These are phyloP conservation scores for Chrysomela aeneicollis DNA, from an alignment of 2,888 invertebrate genomes.

Conservation along the genomic window DNA sequence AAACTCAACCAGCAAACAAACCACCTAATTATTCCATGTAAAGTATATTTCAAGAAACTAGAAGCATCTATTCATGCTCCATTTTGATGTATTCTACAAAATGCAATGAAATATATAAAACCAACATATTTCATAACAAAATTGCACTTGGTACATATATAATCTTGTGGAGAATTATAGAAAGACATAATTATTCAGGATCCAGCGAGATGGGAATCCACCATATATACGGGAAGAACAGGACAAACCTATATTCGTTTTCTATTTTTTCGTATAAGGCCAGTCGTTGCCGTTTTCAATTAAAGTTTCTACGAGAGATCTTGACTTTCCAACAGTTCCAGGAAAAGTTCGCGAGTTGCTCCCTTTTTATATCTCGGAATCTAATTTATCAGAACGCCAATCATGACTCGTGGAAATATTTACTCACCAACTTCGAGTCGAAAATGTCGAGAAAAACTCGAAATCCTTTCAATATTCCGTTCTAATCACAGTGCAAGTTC, in stretches of 20 bases:
- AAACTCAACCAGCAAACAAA: too few species aligned
- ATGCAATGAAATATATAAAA: neutral
- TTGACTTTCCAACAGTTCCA: conserved; percentile 33
- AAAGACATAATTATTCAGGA: neutral
- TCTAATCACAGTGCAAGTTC: conserved; percentile 5
- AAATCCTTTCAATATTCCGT: conserved; percentile 14
- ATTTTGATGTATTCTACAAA: too few species aligned
- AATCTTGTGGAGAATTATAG: neutral
- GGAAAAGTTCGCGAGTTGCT: conserved; percentile 34
- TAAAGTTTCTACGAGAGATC: conserved; percentile 48
- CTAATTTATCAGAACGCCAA: conserved; percentile 51
- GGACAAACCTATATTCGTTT: conserved; percentile 19
- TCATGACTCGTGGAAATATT: conserved; percentile 48
- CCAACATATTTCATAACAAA: neutral
- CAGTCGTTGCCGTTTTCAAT: conserved; percentile 49
- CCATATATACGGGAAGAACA: neutral
- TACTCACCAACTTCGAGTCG: conserved; percentile 43
- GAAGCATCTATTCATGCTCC: too few species aligned
- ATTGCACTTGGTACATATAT: neutral
- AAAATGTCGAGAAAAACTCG: conserved; percentile 29
- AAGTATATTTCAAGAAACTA: too few species aligned
- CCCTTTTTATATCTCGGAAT: conserved; percentile 48
- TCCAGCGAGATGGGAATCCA: neutral
- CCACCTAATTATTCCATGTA: too few species aligned
- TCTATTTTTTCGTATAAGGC: conserved; percentile 25